Evolutionary conservation across 1,140 invertebrate species (phyloP).

Genomic region (Thaumatotibia leucotreta): DNA sequence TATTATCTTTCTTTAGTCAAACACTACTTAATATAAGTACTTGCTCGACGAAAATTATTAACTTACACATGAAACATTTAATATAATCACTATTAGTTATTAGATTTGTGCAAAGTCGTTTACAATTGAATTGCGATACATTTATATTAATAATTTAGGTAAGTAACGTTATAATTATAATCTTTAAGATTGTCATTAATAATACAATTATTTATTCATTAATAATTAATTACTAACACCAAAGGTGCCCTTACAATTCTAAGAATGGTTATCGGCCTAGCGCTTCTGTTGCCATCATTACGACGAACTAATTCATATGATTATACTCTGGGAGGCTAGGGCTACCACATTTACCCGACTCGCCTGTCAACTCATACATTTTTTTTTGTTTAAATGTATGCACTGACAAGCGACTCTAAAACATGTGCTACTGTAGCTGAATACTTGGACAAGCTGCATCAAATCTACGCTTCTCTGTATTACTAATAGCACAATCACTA

Average conservation of each 20-base stretch:
- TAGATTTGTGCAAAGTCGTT: slow-evolving; percentile 43
- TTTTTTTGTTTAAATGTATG: neutral
- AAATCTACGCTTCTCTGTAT: neutral
- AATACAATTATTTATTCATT: neutral
- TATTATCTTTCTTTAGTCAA: slow-evolving; percentile 19
- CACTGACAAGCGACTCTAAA: too few species aligned
- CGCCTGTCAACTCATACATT: too few species aligned
- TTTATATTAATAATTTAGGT: slow-evolving; percentile 32
- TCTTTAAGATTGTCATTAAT: slow-evolving; percentile 32
- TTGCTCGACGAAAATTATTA: slow-evolving; percentile 28
- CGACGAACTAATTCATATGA: neutral
- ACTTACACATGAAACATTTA: neutral
- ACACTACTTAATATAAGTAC: slow-evolving; percentile 40
- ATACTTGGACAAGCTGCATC: neutral
- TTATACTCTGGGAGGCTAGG: too few species aligned
- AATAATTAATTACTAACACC: neutral
- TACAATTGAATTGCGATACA: slow-evolving; percentile 34
- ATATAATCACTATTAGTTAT: slow-evolving; percentile 20
- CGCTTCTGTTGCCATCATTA: neutral
- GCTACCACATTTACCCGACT: too few species aligned
- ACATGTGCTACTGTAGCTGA: too few species aligned
- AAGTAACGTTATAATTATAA: slow-evolving; percentile 43
- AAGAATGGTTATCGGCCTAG: neutral
- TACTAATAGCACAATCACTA: neutral
- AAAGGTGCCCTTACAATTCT: neutral